Percentiles rank a stretch among this genome's conserved stretches.
Conservation (phyloP, 2,113 vertebrate species). For the Hymenochirus boettgeri region DNA sequence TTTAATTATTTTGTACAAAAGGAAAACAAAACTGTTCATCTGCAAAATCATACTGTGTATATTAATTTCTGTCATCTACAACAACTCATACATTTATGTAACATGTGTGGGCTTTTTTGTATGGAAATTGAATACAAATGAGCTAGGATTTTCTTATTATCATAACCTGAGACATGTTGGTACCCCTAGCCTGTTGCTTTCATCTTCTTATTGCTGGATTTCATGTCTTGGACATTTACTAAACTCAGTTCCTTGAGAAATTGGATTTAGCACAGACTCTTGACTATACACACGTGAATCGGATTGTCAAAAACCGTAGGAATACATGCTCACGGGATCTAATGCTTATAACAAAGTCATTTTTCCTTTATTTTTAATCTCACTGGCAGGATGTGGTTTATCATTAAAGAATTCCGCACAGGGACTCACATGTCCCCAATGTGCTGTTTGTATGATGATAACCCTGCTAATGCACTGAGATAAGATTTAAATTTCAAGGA, state of each 20-base stretch:
- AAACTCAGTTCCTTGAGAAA: constrained; percentile 36
- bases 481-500: constrained; percentile 36
- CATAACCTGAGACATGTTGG: constrained; percentile 19
- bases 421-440: constrained; percentile 23
- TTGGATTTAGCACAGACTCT: constrained; percentile 32
- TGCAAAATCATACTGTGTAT: too few relatives aligned
- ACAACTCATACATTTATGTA: too few relatives aligned
- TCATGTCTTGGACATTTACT: constrained; percentile 28
- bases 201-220: constrained; percentile 36
- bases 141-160: constrained; percentile 22
- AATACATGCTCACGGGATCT: constrained; percentile 32
- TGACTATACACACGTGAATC: constrained; percentile 33
- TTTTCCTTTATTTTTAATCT: constrained; percentile 19
- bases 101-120: too few relatives aligned
- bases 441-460: constrained; percentile 35
- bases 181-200: constrained; percentile 30
- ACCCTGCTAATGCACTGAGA: constrained; percentile 37
- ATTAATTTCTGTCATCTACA: too few relatives aligned
- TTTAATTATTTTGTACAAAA: too few relatives aligned
- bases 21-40: too few relatives aligned
- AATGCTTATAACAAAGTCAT: constrained; percentile 30
- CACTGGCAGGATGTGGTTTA: constrained; percentile 23
- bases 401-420: constrained; percentile 33
- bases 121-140: too few relatives aligned
- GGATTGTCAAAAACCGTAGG: constrained; percentile 35